Evolutionary conservation across 1,140 invertebrate species (phyloP).

Genomic region (Berghia stephanieae): DNA sequence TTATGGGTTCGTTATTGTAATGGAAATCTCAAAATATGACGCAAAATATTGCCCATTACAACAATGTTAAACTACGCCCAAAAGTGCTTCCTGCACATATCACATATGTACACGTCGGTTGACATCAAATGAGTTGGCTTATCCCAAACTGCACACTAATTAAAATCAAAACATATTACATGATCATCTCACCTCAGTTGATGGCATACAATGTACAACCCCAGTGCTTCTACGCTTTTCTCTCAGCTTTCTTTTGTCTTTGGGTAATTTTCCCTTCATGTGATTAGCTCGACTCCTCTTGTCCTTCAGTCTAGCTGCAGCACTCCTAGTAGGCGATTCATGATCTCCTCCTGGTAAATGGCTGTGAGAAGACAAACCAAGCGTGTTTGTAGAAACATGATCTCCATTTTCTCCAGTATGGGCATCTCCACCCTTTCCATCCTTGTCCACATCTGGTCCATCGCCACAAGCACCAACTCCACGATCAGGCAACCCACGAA

Average conservation of each 20-base stretch:
- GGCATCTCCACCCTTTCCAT: slow-evolving; percentile 41
- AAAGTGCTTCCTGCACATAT: too few relatives aligned
- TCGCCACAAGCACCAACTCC: slow-evolving; percentile 35
- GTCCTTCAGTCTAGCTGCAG: slow-evolving; percentile 65
- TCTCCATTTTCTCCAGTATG: slow-evolving; percentile 45
- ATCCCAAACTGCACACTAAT: too few relatives aligned
- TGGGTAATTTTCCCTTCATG: slow-evolving; percentile 71
- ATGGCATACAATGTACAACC: slow-evolving; percentile 73
- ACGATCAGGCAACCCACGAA: slow-evolving; percentile 54
- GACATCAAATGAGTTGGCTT: too few relatives aligned
- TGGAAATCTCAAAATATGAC: neutral
- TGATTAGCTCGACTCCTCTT: slow-evolving; percentile 70
- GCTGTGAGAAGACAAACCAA: neutral
- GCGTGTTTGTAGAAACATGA: slow-evolving; percentile 27
- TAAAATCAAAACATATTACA: neutral
- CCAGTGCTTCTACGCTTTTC: slow-evolving; percentile 75
- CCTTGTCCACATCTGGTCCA: slow-evolving; percentile 47
- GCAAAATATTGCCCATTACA: neutral
- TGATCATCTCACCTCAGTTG: slow-evolving; percentile 70
- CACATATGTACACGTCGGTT: too few relatives aligned
- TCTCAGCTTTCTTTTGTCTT: slow-evolving; percentile 74
- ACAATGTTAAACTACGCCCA: neutral
- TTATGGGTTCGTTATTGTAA: too few relatives aligned
- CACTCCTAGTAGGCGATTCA: slow-evolving; percentile 69
- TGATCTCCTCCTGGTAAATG: slow-evolving; percentile 61